Evolutionary conservation across 92 coral and sea anemone species (phyloP), one percentile per base, ranked within the genome.

Genomic region (Porites evermanni): DNA sequence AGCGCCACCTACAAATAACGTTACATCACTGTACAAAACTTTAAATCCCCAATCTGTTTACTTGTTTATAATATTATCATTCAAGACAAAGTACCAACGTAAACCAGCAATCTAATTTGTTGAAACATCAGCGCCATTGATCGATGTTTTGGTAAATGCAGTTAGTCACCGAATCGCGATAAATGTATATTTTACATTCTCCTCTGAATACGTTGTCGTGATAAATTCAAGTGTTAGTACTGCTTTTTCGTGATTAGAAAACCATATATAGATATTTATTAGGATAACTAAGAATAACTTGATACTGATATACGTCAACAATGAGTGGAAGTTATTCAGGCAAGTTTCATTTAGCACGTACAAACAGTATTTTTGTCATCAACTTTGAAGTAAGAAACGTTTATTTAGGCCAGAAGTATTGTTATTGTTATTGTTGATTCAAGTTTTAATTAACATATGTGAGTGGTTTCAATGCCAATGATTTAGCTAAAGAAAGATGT

Each of bases 401-500:
- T 79, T 79, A 64, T 79, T 79, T 79, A 61, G 84, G 84, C 84
- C 84, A 79, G 72, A 79, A 61, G 74, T 26, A 26, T 26, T 26
- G 29, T 26, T 26, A 26, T 26, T 26, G 29, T 26, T 26, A 79
- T 79, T 79, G 84, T 79, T 79, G 84, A 79, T 79, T 79, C 84
- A 79, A 79, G 84, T 79, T 79, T 79, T 79, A 79, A 79, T 79
- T 50, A 64, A 79, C 84, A 79, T 79, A 61, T 78, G 83, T 78
- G 83, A 79, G 84, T 79, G 84, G 84, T 79, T 79, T 79, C 84
- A 79, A 79, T 79, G 84, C 84, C 84, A 79, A 79, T 79, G 84
- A 79, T 79, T 79, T 79, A 79, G 84, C 84, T 79, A 79, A 79
- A 61, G 84, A 79, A 79, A 79, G 72, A 79, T 79, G 84, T 79